These are phyloP conservation scores for Cercopithecus mona DNA, from an alignment of 2,113 vertebrate genomes.

Conservation along the genomic window DNA sequence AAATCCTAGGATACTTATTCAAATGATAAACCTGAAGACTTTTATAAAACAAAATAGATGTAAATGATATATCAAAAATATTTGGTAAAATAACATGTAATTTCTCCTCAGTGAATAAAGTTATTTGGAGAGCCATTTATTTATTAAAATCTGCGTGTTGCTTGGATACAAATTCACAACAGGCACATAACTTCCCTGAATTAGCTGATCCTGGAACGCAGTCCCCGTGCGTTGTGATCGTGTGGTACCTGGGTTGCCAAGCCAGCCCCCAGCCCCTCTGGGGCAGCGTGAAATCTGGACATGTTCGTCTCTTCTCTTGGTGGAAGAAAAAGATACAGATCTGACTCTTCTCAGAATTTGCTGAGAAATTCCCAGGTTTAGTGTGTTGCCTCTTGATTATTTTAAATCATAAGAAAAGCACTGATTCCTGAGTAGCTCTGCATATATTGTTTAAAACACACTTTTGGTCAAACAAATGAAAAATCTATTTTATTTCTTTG, in stretches of 20 bases:
- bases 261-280: accelerated
- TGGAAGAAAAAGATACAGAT: background rate
- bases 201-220: background rate
- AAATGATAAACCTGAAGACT: background rate
- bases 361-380: background rate
- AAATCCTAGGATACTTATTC: constrained; percentile 51
- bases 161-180: constrained; percentile 59
- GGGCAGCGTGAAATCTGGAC: background rate
- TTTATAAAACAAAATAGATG: background rate
- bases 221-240: background rate
- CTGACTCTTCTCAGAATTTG: background rate
- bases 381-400: background rate
- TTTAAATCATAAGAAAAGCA: background rate
- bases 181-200: background rate
- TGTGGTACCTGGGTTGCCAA: background rate
- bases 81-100: constrained; percentile 30
- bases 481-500: background rate
- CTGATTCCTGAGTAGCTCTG: background rate
- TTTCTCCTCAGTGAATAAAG: constrained; percentile 64
- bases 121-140: constrained; percentile 66
- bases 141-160: constrained; percentile 55
- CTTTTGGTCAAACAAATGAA: background rate
- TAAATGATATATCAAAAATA: background rate
- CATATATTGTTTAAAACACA: background rate
- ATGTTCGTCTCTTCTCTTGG: background rate